Evolutionary conservation across 1,140 invertebrate genomes (phyloP).

Genomic region (Sitobion miscanthi): DNA sequence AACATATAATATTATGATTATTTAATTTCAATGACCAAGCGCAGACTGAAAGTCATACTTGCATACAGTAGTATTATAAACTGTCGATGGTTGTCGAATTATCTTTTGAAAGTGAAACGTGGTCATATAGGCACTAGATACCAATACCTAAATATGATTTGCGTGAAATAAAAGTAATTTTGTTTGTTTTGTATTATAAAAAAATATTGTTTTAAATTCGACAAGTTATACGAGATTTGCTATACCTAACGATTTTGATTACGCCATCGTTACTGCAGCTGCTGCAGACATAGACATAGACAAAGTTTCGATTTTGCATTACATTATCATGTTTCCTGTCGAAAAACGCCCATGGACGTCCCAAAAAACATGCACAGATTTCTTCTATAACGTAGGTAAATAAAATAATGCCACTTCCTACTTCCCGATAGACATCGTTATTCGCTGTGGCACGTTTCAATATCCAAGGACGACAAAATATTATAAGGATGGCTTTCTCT

Average conservation of each 20-base stretch:
- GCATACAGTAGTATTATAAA: background rate
- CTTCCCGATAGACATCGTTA: background rate
- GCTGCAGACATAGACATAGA: background rate
- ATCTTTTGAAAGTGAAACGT: background rate
- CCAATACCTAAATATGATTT: background rate
- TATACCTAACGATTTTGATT: background rate
- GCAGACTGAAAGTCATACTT: background rate
- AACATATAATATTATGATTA: no score
- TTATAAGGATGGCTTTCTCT: background rate
- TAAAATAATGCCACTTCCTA: conserved; percentile 4
- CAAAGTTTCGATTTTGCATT: background rate
- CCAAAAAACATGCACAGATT: conserved; percentile 21
- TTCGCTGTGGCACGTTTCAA: conserved; percentile 18
- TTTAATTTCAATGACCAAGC: no score
- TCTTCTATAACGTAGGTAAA: background rate
- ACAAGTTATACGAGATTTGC: background rate
- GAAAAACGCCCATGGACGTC: conserved; percentile 24
- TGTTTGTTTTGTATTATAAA: background rate
- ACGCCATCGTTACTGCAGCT: background rate
- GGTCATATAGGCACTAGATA: background rate
- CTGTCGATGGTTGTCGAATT: background rate
- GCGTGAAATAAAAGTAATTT: background rate
- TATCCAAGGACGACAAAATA: conserved; percentile 14
- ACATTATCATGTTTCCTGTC: background rate
- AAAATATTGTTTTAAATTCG: background rate